A percentile compares a stretch with the other conserved stretches of the same genome.
phyloP scores from a whole-genome alignment of 2,113 vertebrate species.

The Alligator sinensis region DNA sequence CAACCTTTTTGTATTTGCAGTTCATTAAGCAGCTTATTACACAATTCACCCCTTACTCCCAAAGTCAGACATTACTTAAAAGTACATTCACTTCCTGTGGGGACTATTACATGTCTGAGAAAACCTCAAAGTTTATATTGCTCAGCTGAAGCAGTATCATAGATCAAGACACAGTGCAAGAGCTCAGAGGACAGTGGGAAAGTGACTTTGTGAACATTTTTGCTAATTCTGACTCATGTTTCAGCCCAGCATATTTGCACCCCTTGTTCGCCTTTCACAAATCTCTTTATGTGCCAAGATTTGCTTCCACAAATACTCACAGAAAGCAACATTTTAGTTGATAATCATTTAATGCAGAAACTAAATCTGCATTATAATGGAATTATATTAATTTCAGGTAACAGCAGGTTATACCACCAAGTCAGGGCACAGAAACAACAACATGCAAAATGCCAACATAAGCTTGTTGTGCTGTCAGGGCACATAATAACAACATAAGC shows the following conservation, averaged over 20 bases:
- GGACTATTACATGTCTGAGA: neutral
- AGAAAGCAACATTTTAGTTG: neutral
- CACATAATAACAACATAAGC: no score
- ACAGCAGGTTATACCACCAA: neutral
- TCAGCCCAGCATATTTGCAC: neutral
- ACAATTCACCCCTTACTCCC: neutral
- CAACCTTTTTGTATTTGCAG: neutral
- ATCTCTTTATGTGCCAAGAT: neutral
- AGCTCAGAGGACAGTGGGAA: neutral
- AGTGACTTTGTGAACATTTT: neutral
- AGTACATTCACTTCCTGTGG: neutral
- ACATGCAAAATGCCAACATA: neutral
- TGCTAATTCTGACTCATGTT: neutral
- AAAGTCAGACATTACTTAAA: neutral
- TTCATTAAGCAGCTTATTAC: slow-evolving; percentile 13
- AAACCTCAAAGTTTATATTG: neutral
- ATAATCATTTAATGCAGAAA: neutral
- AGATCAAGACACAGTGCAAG: neutral
- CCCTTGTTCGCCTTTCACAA: neutral
- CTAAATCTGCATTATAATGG: neutral
- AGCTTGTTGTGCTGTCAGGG: no score
- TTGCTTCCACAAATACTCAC: neutral
- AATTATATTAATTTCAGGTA: neutral
- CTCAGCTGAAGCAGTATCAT: neutral
- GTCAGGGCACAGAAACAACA: neutral